These are phyloP conservation scores for Trypoxylon attenuatum DNA, from an alignment of 2,888 invertebrate genomes.

Conservation along the genomic window DNA sequence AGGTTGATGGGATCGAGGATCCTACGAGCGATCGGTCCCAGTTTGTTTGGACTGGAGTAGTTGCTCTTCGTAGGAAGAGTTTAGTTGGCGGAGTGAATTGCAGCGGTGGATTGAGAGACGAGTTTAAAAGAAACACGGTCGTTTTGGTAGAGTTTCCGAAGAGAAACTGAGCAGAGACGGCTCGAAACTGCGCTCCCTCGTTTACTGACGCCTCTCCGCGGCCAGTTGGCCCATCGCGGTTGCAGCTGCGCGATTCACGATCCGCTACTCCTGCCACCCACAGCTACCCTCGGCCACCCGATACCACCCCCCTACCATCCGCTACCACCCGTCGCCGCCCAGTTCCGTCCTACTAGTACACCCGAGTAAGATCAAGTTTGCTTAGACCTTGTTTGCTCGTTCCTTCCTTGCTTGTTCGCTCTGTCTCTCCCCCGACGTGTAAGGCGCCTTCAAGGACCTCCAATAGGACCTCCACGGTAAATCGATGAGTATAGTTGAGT, in stretches of 20 bases:
- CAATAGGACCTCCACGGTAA: too few species aligned
- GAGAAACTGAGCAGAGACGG: conserved; percentile 15
- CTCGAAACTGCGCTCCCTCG: conserved; percentile 47
- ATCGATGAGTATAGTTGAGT: too few species aligned
- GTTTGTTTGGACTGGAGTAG: too few species aligned
- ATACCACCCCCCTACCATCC: background rate
- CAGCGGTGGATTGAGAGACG: background rate
- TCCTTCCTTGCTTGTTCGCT: background rate
- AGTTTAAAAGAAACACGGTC: background rate
- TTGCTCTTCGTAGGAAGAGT: too few species aligned
- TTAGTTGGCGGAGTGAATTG: background rate
- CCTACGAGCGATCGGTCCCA: too few species aligned
- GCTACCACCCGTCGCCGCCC: conserved; percentile 1
- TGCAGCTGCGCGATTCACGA: conserved; percentile 58
- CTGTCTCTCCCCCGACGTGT: background rate
- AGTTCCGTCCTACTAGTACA: background rate
- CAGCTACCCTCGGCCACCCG: conserved; percentile 6
- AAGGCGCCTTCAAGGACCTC: too few species aligned
- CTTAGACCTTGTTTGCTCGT: background rate
- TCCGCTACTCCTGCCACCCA: conserved; percentile 19
- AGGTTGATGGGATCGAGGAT: too few species aligned
- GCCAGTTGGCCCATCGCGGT: conserved; percentile 42
- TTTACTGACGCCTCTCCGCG: conserved; percentile 52
- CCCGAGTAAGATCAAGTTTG: conserved; percentile 40
- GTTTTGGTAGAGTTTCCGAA: background rate